Evolutionary conservation across 2,888 invertebrate genomes (phyloP).

Genomic region (Merodon equestris): DNA sequence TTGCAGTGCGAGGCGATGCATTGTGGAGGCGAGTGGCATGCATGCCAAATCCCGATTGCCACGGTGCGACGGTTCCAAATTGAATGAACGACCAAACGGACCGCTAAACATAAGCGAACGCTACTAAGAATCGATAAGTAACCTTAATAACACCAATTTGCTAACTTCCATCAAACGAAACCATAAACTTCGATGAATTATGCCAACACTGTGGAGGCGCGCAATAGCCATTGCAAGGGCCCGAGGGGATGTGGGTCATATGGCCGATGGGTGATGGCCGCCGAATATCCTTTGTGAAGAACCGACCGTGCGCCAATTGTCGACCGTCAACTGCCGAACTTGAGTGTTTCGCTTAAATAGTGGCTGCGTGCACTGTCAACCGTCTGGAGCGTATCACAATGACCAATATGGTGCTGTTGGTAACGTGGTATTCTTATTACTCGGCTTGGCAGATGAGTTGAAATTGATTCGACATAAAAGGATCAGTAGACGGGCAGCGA

Average conservation of each 20-base stretch:
- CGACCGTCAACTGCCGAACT: neutral
- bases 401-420: conserved; percentile 50
- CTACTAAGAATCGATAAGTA: conserved; percentile 52
- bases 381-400: conserved; percentile 49
- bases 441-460: conserved; percentile 55
- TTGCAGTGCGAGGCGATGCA: too few relatives aligned
- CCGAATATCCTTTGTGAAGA: conserved; percentile 40
- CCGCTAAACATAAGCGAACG: conserved; percentile 13
- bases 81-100: conserved; percentile 37
- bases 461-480: conserved; percentile 68
- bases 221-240: too few relatives aligned
- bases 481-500: conserved; percentile 54
- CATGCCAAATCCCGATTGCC: conserved; percentile 53
- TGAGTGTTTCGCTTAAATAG: conserved; percentile 42
- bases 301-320: conserved; percentile 39
- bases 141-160: conserved; percentile 65
- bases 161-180: conserved; percentile 64
- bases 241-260: conserved; percentile 44
- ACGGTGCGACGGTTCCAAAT: conserved; percentile 47
- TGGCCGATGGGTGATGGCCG: conserved; percentile 15
- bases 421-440: too few relatives aligned
- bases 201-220: conserved; percentile 3
- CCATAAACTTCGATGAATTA: conserved; percentile 57
- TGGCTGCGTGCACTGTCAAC: conserved; percentile 59
- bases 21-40: conserved; percentile 22